A percentile compares a stretch with the other conserved stretches of the same genome.
phyloP scores from a whole-genome alignment of 2,888 invertebrate species.

The Pachycephus smyrnensis region DNA sequence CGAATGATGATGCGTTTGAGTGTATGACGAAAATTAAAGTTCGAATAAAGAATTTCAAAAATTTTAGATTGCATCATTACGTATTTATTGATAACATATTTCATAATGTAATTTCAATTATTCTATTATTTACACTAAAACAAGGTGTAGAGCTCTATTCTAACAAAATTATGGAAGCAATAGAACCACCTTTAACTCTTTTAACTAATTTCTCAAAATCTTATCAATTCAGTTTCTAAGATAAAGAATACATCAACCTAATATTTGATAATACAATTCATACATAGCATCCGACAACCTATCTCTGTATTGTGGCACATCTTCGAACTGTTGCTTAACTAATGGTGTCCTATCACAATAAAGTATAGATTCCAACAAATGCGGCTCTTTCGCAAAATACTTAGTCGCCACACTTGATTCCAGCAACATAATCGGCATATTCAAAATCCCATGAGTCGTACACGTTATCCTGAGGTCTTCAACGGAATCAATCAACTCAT shows the following conservation, averaged over 20 bases:
- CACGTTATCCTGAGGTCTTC: conserved; percentile 43
- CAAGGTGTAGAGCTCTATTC: background rate
- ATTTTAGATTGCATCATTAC: background rate
- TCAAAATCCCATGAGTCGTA: conserved; percentile 46
- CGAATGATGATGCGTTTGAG: background rate
- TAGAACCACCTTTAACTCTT: too few relatives aligned
- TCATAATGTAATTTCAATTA: background rate
- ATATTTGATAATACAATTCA: conserved; percentile 41
- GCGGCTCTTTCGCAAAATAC: conserved; percentile 43
- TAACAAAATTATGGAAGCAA: too few relatives aligned
- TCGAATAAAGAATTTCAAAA: background rate
- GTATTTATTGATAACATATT: background rate
- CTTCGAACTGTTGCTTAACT: conserved; percentile 40
- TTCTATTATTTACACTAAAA: background rate
- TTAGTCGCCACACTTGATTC: conserved; percentile 43
- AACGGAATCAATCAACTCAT: conserved; percentile 43
- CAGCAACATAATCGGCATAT: conserved; percentile 51
- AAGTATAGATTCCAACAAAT: conserved; percentile 41
- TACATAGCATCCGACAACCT: conserved; percentile 48
- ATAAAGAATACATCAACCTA: background rate
- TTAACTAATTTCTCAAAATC: background rate
- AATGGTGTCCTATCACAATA: conserved; percentile 50
- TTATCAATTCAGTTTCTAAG: background rate
- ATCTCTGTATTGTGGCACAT: conserved; percentile 38
- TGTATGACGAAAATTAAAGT: background rate